A percentile compares a stretch with the other conserved stretches of the same genome.
Conservation (phyloP, 2,113 vertebrate genomes). For the Xiphophorus couchianus region DNA sequence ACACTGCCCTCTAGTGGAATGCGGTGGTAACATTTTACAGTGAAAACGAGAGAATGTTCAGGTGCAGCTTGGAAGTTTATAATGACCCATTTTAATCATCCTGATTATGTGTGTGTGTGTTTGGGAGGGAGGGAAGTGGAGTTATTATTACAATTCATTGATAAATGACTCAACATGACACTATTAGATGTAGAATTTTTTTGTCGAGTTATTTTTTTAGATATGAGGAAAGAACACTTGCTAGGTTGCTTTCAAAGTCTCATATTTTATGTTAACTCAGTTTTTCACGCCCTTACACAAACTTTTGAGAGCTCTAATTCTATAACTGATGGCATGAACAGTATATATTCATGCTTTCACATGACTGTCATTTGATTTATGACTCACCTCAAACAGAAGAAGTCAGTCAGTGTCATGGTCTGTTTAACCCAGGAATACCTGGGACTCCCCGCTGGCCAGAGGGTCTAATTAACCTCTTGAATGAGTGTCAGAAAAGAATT, state of each 20-base stretch:
- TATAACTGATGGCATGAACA: background rate
- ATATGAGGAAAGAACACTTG: background rate
- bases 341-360: slow-evolving; percentile 14
- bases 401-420: slow-evolving; percentile 8
- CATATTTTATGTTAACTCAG: background rate
- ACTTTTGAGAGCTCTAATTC: background rate
- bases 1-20: slow-evolving; percentile 47
- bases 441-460: slow-evolving; percentile 52
- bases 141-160: background rate
- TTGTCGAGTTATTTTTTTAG: background rate
- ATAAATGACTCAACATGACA: background rate
- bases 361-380: slow-evolving; percentile 31
- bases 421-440: slow-evolving; percentile 42
- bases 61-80: no score
- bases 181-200: no score
- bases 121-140: no score
- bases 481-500: background rate
- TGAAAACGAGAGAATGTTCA: background rate
- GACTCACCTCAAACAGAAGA: slow-evolving; percentile 26
- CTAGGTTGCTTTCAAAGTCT: background rate
- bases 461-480: background rate
- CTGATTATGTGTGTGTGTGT: no score
- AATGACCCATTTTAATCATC: no score
- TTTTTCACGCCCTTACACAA: background rate
- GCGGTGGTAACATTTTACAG: background rate